Percentiles rank a stretch among this genome's conserved stretches.
These are phyloP conservation scores for Epinotia brunnichana DNA, from an alignment of 2,888 invertebrate species.

Conservation along the genomic window DNA sequence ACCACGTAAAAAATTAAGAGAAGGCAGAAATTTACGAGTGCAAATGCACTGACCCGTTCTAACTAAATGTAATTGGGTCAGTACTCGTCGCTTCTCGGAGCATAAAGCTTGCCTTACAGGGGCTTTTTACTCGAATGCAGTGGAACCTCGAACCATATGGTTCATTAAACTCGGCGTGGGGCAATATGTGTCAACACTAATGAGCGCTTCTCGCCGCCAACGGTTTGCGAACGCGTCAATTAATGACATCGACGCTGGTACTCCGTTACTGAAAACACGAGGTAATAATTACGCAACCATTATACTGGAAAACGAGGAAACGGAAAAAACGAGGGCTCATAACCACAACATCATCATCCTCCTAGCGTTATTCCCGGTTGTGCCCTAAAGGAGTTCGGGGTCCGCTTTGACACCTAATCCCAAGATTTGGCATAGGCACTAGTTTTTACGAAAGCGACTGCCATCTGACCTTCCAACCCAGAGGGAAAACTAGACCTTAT, in stretches of 20 bases:
- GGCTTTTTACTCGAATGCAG: constrained; percentile 29
- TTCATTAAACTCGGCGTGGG: constrained; percentile 46
- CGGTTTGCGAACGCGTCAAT: constrained; percentile 17
- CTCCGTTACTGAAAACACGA: constrained; percentile 3
- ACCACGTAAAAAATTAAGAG: background rate
- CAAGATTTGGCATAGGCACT: too few species aligned
- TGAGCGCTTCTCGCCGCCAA: constrained; percentile 15
- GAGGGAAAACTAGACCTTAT: too few species aligned
- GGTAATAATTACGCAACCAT: constrained; percentile 1
- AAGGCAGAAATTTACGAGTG: constrained; percentile 31
- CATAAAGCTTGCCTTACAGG: constrained; percentile 17
- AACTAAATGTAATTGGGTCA: constrained; percentile 42
- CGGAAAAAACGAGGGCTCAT: constrained; percentile 41
- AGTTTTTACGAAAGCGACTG: too few species aligned
- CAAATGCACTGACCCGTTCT: constrained; percentile 30
- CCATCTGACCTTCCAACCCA: too few species aligned
- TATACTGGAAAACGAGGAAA: constrained; percentile 7
- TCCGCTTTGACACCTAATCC: too few species aligned
- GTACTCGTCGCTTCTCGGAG: constrained; percentile 19
- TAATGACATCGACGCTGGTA: constrained; percentile 3
- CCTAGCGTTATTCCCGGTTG: too few species aligned
- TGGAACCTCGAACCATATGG: constrained; percentile 30
- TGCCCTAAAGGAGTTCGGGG: too few species aligned
- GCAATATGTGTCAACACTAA: constrained; percentile 42
- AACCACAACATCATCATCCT: constrained; percentile 34